A percentile compares a stretch with the other conserved stretches of the same genome.
phyloP scores from a whole-genome alignment of 2,113 vertebrate species.

The Rhinichthys klamathensis region DNA sequence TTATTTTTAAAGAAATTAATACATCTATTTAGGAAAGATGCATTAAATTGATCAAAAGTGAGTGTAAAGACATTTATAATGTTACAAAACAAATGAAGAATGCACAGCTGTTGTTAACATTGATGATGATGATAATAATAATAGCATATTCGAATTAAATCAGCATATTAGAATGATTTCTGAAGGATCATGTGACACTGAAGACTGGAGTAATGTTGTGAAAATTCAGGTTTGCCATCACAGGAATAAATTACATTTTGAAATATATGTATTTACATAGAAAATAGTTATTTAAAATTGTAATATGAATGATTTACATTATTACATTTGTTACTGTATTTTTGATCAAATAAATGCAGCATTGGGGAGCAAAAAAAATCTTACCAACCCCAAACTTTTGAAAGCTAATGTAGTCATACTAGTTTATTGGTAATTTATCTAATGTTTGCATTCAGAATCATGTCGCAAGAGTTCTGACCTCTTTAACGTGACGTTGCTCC shows the following conservation, averaged over 20 bases:
- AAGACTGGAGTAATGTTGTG: neutral
- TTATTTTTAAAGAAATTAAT: neutral
- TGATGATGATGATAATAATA: neutral
- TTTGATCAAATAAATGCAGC: too few relatives aligned
- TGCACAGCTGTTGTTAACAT: neutral
- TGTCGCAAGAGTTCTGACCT: conserved; percentile 56
- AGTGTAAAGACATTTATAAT: neutral
- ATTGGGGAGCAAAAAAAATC: too few relatives aligned
- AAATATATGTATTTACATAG: too few relatives aligned
- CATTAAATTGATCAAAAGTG: neutral
- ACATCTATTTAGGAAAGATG: neutral
- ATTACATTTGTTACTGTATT: too few relatives aligned
- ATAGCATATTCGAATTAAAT: neutral
- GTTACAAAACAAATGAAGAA: neutral
- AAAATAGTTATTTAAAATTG: too few relatives aligned
- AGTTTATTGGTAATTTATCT: neutral
- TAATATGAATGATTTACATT: too few relatives aligned
- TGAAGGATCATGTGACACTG: neutral
- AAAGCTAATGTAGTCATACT: neutral
- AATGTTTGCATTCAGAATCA: neutral
- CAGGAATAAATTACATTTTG: too few relatives aligned
- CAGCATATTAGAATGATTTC: neutral
- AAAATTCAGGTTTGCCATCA: neutral
- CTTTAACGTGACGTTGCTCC: conserved; percentile 63
- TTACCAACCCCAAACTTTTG: neutral